Conservation (phyloP, 2,113 vertebrate species). For the Marmota monax region DNA sequence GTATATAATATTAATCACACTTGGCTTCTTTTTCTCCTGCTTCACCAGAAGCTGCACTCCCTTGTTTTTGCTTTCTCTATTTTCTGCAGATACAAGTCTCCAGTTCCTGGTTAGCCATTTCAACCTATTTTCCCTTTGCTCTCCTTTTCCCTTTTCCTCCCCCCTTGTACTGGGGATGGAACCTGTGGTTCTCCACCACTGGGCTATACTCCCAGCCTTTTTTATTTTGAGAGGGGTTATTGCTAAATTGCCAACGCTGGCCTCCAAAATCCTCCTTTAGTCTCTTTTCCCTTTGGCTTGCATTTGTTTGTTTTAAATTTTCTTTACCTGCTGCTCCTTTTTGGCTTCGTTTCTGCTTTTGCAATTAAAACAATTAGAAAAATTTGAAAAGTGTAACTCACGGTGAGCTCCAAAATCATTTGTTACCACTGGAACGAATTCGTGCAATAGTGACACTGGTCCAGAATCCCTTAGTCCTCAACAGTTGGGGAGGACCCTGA, state of each 20-base stretch:
- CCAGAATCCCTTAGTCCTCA: too few species aligned
- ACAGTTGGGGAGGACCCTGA: too few species aligned
- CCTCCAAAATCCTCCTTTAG: not conserved
- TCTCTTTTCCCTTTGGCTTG: not conserved
- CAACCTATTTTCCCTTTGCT: not conserved
- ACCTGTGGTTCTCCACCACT: not conserved
- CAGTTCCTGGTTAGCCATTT: not conserved
- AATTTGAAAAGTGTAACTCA: too few species aligned
- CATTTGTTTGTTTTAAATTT: not conserved
- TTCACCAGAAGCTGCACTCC: constrained; percentile 88
- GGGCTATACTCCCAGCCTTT: too few species aligned
- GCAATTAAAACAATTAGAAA: too few species aligned
- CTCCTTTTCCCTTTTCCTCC: too few species aligned
- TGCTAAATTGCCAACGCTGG: not conserved
- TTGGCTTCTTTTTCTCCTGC: constrained; percentile 90
- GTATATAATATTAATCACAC: constrained; percentile 87
- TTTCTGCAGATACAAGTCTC: not conserved
- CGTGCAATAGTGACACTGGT: too few species aligned
- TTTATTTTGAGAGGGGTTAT: not conserved
- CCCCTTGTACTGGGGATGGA: not conserved
- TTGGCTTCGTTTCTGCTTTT: not conserved
- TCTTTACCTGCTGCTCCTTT: not conserved
- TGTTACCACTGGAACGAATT: too few species aligned
- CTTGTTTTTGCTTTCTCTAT: not conserved
- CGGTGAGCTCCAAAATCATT: too few species aligned